Evolutionary conservation across 2,113 vertebrate species (phyloP).

Genomic region (Rhynchomys soricoides): DNA sequence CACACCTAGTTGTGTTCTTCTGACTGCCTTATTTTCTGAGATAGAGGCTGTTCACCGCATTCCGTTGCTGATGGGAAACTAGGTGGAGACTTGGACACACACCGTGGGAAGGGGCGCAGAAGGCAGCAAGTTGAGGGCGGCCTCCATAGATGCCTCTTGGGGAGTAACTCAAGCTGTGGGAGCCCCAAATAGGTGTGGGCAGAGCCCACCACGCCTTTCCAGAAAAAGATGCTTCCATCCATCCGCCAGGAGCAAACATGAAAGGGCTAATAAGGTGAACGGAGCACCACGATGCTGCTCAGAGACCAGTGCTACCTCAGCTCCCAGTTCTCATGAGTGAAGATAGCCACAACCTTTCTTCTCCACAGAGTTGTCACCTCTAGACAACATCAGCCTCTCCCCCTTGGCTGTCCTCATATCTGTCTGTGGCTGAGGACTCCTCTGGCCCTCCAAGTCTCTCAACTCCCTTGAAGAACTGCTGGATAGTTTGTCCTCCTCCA

Average conservation of each 20-base stretch:
- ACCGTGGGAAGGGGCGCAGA: background rate
- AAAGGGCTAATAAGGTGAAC: fast-evolving
- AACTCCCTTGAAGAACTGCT: background rate
- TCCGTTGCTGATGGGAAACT: background rate
- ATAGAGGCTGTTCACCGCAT: background rate
- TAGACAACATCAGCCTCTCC: background rate
- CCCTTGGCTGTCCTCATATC: background rate
- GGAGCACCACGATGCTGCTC: background rate
- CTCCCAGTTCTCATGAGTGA: background rate
- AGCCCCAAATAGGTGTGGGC: fast-evolving
- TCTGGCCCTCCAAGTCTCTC: no score
- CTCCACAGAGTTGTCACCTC: background rate
- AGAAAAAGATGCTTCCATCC: background rate
- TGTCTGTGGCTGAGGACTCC: background rate
- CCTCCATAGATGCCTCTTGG: background rate
- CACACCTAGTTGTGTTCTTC: background rate
- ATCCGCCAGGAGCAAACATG: background rate
- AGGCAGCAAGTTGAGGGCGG: background rate
- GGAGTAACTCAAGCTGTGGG: background rate
- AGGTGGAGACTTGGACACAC: background rate
- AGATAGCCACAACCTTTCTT: background rate
- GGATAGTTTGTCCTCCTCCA: background rate
- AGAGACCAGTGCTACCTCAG: background rate
- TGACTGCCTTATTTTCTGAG: background rate
- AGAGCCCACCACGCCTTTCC: background rate